phyloP scores from a whole-genome alignment of 1,140 invertebrate genomes.

The Dolichoris vasculosae region DNA sequence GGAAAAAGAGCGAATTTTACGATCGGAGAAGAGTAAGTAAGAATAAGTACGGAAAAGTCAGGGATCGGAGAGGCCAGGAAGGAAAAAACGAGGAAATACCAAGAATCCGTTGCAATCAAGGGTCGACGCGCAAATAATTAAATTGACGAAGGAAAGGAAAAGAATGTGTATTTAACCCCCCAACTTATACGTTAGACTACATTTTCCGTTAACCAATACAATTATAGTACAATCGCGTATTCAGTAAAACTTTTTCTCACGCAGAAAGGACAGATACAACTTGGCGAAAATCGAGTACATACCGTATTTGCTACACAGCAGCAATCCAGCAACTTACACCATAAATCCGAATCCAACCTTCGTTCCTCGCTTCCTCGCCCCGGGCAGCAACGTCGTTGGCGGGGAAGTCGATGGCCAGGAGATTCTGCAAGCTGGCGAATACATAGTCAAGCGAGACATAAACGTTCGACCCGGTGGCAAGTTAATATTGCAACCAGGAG shows the following conservation, averaged over 20 bases:
- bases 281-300: slow-evolving; percentile 90
- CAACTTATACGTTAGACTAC: too few relatives aligned
- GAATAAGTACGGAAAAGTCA: too few relatives aligned
- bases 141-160: too few relatives aligned
- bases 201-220: too few relatives aligned
- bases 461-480: slow-evolving; percentile 92
- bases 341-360: slow-evolving; percentile 82
- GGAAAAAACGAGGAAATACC: too few relatives aligned
- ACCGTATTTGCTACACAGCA: slow-evolving; percentile 89
- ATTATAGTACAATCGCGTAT: too few relatives aligned
- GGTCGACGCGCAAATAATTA: too few relatives aligned
- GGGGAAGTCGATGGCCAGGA: slow-evolving; percentile 93
- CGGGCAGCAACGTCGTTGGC: slow-evolving; percentile 83
- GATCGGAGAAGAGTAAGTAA: too few relatives aligned
- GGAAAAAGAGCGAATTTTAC: too few relatives aligned
- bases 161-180: too few relatives aligned
- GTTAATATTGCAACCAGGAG: slow-evolving; percentile 89
- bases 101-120: too few relatives aligned
- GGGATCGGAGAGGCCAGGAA: too few relatives aligned
- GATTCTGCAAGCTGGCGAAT: slow-evolving; percentile 84
- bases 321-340: slow-evolving; percentile 87
- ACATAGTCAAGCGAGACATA: slow-evolving; percentile 91
- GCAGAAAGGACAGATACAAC: slow-evolving; percentile 91
- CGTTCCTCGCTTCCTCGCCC: slow-evolving; percentile 84
- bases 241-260: neutral